A percentile compares a stretch with the other conserved stretches of the same genome.
Evolutionary conservation across 2,888 invertebrate species (phyloP).

Genomic region (Aphelenchoides bicaudatus): DNA sequence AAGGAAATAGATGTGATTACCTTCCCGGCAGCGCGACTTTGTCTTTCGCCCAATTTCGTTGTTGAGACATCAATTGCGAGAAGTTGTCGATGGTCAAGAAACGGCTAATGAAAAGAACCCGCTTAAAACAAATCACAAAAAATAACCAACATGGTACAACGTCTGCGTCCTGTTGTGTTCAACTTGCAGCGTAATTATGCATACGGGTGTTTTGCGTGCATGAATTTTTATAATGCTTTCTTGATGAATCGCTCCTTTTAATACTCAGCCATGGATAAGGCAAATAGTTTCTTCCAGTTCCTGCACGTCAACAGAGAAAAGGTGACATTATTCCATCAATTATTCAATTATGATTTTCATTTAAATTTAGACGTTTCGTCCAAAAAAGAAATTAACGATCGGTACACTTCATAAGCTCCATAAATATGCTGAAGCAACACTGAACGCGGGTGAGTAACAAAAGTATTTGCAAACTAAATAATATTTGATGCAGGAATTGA

Average conservation of each 20-base stretch:
- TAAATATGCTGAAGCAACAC: slow-evolving; percentile 81
- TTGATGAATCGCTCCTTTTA: slow-evolving; percentile 22
- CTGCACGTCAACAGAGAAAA: slow-evolving; percentile 60
- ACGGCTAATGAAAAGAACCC: too few relatives aligned
- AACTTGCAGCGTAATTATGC: neutral
- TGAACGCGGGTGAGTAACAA: too few relatives aligned
- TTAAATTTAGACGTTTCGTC: slow-evolving; percentile 75
- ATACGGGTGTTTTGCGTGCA: slow-evolving; percentile 3
- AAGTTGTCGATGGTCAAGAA: too few relatives aligned
- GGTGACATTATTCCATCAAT: slow-evolving; percentile 33
- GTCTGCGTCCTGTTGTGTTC: slow-evolving; percentile 5
- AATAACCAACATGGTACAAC: slow-evolving; percentile 3
- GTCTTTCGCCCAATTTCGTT: slow-evolving; percentile 29
- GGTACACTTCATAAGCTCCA: slow-evolving; percentile 81
- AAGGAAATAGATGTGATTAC: slow-evolving; percentile 18
- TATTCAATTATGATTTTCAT: neutral
- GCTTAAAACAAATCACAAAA: too few relatives aligned
- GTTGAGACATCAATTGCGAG: slow-evolving; percentile 21
- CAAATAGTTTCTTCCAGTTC: slow-evolving; percentile 56
- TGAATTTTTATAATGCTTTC: too few relatives aligned
- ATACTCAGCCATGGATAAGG: too few relatives aligned
- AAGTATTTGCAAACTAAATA: too few relatives aligned
- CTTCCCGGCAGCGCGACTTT: slow-evolving; percentile 35
- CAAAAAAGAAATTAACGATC: slow-evolving; percentile 80
- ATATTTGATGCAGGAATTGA: too few relatives aligned